A percentile compares a stretch with the other conserved stretches of the same genome.
Evolutionary conservation across 2,113 vertebrate species (phyloP).

Genomic region (Hippocampus zosterae): DNA sequence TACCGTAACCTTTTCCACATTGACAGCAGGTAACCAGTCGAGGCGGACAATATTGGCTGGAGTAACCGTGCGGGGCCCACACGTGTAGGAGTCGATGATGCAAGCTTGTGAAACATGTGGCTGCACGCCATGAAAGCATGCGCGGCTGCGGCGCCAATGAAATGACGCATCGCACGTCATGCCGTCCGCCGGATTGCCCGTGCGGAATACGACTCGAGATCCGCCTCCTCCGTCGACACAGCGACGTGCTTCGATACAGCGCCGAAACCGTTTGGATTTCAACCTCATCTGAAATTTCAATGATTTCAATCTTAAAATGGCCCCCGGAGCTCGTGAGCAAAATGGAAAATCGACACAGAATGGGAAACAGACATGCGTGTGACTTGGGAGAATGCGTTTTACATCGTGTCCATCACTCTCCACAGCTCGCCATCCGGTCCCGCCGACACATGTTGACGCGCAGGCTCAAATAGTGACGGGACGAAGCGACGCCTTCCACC

Average conservation of each 20-base stretch:
- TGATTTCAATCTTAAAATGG: too few relatives aligned
- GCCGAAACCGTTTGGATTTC: too few relatives aligned
- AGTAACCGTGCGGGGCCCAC: constrained; percentile 37
- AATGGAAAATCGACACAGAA: too few relatives aligned
- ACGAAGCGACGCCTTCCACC: constrained; percentile 44
- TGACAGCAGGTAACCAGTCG: background rate
- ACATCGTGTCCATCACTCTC: background rate
- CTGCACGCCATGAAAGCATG: constrained; percentile 17
- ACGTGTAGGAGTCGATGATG: constrained; percentile 59
- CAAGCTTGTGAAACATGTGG: constrained; percentile 56
- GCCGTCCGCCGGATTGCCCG: background rate
- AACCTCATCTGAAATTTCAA: too few relatives aligned
- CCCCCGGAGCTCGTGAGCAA: too few relatives aligned
- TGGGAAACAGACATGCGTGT: background rate
- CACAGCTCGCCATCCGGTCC: constrained; percentile 3
- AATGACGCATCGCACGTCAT: background rate
- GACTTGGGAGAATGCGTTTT: background rate
- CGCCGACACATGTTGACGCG: constrained; percentile 12
- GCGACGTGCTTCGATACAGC: too few relatives aligned
- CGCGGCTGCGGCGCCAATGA: constrained; percentile 14
- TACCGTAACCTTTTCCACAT: background rate
- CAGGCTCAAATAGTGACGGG: constrained; percentile 10
- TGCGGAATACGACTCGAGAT: background rate
- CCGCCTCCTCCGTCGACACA: too few relatives aligned
- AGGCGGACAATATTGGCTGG: background rate